These are phyloP conservation scores for Hydropsyche tenuis DNA, from an alignment of 1,140 invertebrate species.

Conservation along the genomic window DNA sequence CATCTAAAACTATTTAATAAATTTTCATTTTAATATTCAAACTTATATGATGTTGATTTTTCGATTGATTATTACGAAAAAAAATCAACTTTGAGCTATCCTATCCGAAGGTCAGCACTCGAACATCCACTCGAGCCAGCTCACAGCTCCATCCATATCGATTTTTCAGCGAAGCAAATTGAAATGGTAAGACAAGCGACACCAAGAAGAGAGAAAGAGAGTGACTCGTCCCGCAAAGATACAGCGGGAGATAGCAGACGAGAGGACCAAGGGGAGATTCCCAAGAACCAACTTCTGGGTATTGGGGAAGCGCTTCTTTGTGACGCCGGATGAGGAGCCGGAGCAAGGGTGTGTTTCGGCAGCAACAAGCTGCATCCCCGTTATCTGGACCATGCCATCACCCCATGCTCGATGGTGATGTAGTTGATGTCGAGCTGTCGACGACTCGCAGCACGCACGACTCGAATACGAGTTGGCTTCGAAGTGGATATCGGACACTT, in stretches of 20 bases:
- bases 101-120: too few species aligned
- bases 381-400: constrained; percentile 32
- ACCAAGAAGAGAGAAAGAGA: not conserved
- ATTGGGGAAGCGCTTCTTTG: constrained; percentile 20
- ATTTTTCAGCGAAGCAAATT: constrained; percentile 4
- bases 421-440: constrained; percentile 3
- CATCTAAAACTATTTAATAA: too few species aligned
- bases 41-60: too few species aligned
- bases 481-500: constrained; percentile 37
- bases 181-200: constrained; percentile 20
- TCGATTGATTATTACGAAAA: too few species aligned
- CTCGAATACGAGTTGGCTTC: not conserved
- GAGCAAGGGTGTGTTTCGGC: constrained; percentile 6
- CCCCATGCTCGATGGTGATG: not conserved
- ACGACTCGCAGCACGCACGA: not conserved
- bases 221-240: constrained; percentile 16
- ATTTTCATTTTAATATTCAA: too few species aligned
- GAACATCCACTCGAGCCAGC: too few species aligned
- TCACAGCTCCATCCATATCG: not conserved
- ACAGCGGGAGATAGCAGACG: constrained; percentile 27
- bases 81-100: too few species aligned
- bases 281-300: constrained; percentile 23
- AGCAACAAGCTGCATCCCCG: constrained; percentile 35
- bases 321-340: not conserved
- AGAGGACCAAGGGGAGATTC: not conserved